Base-by-base conservation (phyloP, 2,113 vertebrate species). In the Alaudala cheleensis region DNA sequence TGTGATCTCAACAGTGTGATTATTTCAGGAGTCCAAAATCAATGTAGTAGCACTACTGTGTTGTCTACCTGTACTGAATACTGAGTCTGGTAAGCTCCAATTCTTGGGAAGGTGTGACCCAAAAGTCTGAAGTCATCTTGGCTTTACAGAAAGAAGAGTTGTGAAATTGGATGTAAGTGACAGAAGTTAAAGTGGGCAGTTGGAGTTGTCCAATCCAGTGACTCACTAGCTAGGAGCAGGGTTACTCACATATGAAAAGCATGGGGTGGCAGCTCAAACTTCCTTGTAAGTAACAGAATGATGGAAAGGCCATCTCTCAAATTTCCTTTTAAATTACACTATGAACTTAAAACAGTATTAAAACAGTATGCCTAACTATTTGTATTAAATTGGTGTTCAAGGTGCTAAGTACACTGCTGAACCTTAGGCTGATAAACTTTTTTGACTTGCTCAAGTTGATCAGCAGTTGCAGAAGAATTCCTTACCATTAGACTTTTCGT, bases 131-230 rank as follows among this genome's bases (percentile, higher is more conserved):
- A 91, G 65, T 95, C 80, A 88, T 29, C 54, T 61, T 92, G 83
- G n/a, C 51, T 86, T 94, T 81, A 51, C 51, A 88, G 69, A 90
- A 74, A 44, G 33, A 86, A 62, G 50, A 57, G 42, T 86, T 96
- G 86, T 81, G 88, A 92, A 94, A 44, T 18, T 86, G 21, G 67
- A 81, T 83, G 31, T 61, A 66, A 92, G 33, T 57, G 51, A 14
- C 47, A 34, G 62, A 77, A 70, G 62, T 70, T 88, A n/a, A 86
- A 95, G 60, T 18, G 42, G 88, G 57, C 77, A 93, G 78, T 95
- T 91, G 49, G 42, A 72, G 58, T 86, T 92, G 78, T 92, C 72
- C 80, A 70, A 5, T 67, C 60, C 58, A 71, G 49, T 92, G 91
- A 93, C 39, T 93, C 86, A 76, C 47, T 84, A 67, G 77, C 37